phyloP scores from a whole-genome alignment of 2,113 vertebrate species.

The Gadus chalcogrammus region DNA sequence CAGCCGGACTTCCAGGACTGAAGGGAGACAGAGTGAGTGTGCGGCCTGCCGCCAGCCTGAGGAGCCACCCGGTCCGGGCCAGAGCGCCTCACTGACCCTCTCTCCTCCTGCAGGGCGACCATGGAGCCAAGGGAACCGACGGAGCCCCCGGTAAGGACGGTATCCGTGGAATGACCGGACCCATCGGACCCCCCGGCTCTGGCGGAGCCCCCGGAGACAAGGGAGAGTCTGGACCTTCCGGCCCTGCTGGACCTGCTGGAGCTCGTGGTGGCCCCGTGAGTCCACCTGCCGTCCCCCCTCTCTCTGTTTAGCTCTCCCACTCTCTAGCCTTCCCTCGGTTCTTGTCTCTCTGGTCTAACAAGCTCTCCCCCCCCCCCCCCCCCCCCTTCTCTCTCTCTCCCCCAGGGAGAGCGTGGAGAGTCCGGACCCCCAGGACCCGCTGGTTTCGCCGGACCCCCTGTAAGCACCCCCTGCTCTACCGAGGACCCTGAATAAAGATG shows the following conservation, averaged over 20 bases:
- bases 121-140: slow-evolving; percentile 88
- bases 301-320: not conserved
- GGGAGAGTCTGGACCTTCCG: slow-evolving; percentile 88
- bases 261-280: slow-evolving; percentile 90
- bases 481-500: too few species aligned
- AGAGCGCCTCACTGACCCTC: not conserved
- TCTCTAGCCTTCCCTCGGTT: too few species aligned
- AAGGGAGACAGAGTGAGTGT: slow-evolving; percentile 93
- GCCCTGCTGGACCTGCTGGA: slow-evolving; percentile 85
- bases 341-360: too few species aligned
- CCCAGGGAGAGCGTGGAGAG: slow-evolving; percentile 93
- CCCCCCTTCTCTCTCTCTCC: not conserved
- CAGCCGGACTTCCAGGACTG: slow-evolving; percentile 91
- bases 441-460: slow-evolving; percentile 96
- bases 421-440: slow-evolving; percentile 89
- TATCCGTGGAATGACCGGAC: slow-evolving; percentile 87
- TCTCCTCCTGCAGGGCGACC: slow-evolving; percentile 81
- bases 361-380: too few species aligned
- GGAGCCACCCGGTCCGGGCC: not conserved
- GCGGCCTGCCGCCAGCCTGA: not conserved
- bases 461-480: slow-evolving; percentile 66
- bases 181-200: slow-evolving; percentile 93
- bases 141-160: slow-evolving; percentile 93
- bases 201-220: slow-evolving; percentile 91
- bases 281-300: slow-evolving; percentile 24